phyloP scores from a whole-genome alignment of 2,113 vertebrate genomes.

The Rynchops niger region DNA sequence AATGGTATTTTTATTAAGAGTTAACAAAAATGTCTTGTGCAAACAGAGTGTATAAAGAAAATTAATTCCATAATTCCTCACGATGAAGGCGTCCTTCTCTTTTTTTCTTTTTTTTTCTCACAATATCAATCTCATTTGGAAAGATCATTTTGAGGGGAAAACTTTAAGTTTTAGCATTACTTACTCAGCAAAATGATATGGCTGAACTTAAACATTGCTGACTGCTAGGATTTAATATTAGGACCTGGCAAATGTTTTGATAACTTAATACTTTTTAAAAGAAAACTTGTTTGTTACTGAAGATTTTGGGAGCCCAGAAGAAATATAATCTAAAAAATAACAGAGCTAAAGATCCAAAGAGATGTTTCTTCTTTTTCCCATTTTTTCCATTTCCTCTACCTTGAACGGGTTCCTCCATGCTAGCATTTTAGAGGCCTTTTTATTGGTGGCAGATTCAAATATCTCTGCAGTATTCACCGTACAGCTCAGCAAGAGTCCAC shows the following conservation, averaged over 20 bases:
- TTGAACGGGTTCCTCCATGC: neutral
- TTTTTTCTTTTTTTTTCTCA: slow-evolving; percentile 54
- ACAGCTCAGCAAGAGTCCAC: neutral
- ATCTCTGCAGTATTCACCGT: neutral
- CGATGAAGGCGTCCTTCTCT: slow-evolving; percentile 37
- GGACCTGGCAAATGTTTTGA: slow-evolving; percentile 54
- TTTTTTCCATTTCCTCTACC: slow-evolving; percentile 43
- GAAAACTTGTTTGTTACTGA: slow-evolving; percentile 46
- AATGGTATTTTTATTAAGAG: slow-evolving; percentile 70
- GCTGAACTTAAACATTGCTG: slow-evolving; percentile 28
- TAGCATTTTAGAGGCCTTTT: slow-evolving; percentile 15
- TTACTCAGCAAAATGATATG: slow-evolving; percentile 46
- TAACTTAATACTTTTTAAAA: slow-evolving; percentile 49
- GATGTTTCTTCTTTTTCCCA: slow-evolving; percentile 38
- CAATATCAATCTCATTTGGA: slow-evolving; percentile 58
- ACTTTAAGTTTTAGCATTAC: slow-evolving; percentile 44
- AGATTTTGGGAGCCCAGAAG: slow-evolving; percentile 12
- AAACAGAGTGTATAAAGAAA: slow-evolving; percentile 60
- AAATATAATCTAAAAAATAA: slow-evolving; percentile 52
- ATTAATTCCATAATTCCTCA: slow-evolving; percentile 69
- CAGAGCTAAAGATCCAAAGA: slow-evolving; percentile 33
- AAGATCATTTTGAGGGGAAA: slow-evolving; percentile 37
- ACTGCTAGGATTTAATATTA: slow-evolving; percentile 49
- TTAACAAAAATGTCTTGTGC: slow-evolving; percentile 66
- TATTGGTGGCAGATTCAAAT: slow-evolving; percentile 1